Evolutionary conservation across 2,797 vertebrate species (phyloP), one percentile per base, ranked within the genome.

Genomic region (Mustela erminea): DNA sequence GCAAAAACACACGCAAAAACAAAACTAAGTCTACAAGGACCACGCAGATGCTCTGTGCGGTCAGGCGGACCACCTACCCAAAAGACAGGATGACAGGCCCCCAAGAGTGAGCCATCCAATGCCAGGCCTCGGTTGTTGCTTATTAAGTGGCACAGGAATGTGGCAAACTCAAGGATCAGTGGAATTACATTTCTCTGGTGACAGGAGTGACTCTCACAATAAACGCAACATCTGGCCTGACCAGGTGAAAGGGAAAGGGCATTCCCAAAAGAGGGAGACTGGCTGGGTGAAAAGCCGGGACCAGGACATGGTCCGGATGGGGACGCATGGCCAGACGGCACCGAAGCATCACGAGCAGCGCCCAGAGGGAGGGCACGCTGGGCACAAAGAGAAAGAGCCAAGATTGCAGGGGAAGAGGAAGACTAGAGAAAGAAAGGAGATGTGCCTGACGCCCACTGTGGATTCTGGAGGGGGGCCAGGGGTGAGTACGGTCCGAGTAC

Each of bases 371-470:
- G 72, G 17, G 3, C 14, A 8, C 5, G 1, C 46, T 25, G 2
- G 56, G 11, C 25, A 46, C 11, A 5, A 27, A n/a, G 7, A 32
- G 23, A 29, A n/a, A 38, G 27, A 23, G 54, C 23, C 52, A 10
- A 0, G 0, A 38, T 1, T 20, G 29, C 29, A 5, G n/a, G 1
- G 17, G 23, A 29, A 13, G 15, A 3, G 18, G 13, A 25, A 23
- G 56, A 23, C 7, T 1, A 8, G 21, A 41, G 3, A 46, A 64
- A 49, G 20, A 25, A 68, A n/a, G 5, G 12, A 68, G 52, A 7
- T 2, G 17, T 7, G 13, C 18, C 5, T 12, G 38, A 13, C 66
- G 35, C 12, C 75, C 68, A 7, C 41, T 3, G 20, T 3, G 7
- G 46, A 15, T 38, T 29, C 21, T 10, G 5, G 29, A 23, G 25